phyloP scores from a whole-genome alignment of 2,888 invertebrate genomes.

The Leistus spinibarbis region DNA sequence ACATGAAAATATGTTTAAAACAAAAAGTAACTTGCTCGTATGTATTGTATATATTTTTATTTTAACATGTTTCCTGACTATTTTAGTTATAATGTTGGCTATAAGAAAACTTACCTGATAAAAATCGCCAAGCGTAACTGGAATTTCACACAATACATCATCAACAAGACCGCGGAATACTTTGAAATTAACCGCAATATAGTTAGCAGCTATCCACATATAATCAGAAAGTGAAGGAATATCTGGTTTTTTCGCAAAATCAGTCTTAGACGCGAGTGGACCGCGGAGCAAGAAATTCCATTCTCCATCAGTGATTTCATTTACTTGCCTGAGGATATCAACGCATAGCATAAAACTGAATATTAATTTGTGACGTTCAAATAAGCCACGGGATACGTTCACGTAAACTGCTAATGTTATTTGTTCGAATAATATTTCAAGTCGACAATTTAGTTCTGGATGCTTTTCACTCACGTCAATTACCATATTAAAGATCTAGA shows the following conservation, averaged over 20 bases:
- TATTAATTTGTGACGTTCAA: constrained; percentile 88
- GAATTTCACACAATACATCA: constrained; percentile 64
- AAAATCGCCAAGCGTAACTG: constrained; percentile 66
- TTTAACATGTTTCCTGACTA: background rate
- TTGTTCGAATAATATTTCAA: constrained; percentile 73
- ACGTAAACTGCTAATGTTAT: constrained; percentile 83
- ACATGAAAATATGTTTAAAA: no score
- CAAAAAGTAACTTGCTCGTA: no score
- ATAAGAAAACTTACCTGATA: constrained; percentile 57
- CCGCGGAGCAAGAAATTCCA: constrained; percentile 84
- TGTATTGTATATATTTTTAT: no score
- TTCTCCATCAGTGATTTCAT: constrained; percentile 64
- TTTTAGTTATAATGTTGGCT: background rate
- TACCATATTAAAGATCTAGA: constrained; percentile 78
- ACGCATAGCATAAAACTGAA: constrained; percentile 84
- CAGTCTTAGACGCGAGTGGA: constrained; percentile 63
- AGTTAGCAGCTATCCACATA: constrained; percentile 73
- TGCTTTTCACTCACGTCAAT: constrained; percentile 76
- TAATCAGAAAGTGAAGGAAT: constrained; percentile 62
- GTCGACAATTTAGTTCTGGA: constrained; percentile 68
- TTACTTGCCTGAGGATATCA: constrained; percentile 72
- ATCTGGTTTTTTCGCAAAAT: constrained; percentile 52
- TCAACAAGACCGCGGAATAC: constrained; percentile 61
- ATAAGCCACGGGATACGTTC: constrained; percentile 88
- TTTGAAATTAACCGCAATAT: constrained; percentile 64